These are phyloP conservation scores for Synergus japonicus DNA, from an alignment of 2,888 invertebrate genomes.

Conservation along the genomic window DNA sequence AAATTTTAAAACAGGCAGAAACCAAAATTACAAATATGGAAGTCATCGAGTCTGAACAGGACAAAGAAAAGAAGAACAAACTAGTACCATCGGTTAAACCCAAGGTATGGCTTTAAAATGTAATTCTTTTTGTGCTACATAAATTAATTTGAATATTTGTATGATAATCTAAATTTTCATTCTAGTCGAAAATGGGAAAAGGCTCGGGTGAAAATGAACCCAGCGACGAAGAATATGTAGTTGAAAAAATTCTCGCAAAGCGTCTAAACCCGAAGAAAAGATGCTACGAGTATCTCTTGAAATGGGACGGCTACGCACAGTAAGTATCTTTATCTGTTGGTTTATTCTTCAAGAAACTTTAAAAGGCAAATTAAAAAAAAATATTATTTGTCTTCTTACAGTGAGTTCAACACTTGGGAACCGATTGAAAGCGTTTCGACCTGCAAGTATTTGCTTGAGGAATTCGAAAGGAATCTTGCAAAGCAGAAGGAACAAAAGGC, in stretches of 20 bases:
- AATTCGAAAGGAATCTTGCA: constrained; percentile 88
- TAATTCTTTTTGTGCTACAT: constrained; percentile 9
- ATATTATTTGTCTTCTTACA: constrained; percentile 65
- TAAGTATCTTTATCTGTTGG: constrained; percentile 75
- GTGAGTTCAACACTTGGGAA: constrained; percentile 92
- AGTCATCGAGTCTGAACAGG: constrained; percentile 58
- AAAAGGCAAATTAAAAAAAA: constrained; percentile 15
- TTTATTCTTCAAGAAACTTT: constrained; percentile 22
- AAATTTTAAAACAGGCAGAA: constrained; percentile 61
- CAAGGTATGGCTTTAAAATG: constrained; percentile 60
- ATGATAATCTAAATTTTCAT: neutral
- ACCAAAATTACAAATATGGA: constrained; percentile 63
- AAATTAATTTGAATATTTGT: neutral
- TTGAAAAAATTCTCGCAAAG: constrained; percentile 91
- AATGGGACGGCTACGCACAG: constrained; percentile 91
- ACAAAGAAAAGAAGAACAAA: constrained; percentile 67
- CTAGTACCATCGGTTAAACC: constrained; percentile 69
- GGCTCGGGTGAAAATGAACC: constrained; percentile 59
- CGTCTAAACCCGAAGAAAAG: constrained; percentile 87
- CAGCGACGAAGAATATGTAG: constrained; percentile 83
- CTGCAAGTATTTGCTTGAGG: constrained; percentile 87
- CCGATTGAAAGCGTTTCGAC: constrained; percentile 87
- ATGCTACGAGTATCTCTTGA: constrained; percentile 89
- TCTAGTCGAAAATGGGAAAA: constrained; percentile 47
- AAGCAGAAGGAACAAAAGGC: constrained; percentile 87